Conservation (phyloP, 2,797 vertebrate species). For the Cottoperca gobio region DNA sequence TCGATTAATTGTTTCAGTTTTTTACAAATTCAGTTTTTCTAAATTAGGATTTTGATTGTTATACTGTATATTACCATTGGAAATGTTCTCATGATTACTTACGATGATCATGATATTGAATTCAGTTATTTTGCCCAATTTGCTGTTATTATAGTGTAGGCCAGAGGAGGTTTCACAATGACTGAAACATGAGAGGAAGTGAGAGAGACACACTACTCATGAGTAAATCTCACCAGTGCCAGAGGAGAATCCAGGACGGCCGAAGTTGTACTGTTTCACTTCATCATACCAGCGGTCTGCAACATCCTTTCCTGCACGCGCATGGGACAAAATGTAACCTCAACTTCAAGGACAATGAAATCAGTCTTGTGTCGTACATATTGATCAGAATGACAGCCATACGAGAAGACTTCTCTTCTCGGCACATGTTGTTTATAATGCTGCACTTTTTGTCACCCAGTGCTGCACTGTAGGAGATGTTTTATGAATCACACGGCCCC, state of each 20-base stretch:
- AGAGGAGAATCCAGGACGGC: conserved; percentile 94
- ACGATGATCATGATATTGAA: not conserved
- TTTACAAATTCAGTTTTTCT: not conserved
- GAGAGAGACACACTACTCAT: not conserved
- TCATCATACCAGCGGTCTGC: conserved; percentile 97
- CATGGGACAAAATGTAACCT: conserved; percentile 19
- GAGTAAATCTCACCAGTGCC: conserved; percentile 89
- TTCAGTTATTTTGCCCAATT: not conserved
- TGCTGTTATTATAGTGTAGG: not conserved
- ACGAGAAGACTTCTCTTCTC: not conserved
- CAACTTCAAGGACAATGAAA: conserved; percentile 22
- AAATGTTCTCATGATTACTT: not conserved
- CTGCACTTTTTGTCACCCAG: conserved; percentile 43
- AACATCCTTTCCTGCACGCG: conserved; percentile 92
- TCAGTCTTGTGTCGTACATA: not conserved
- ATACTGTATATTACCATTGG: not conserved
- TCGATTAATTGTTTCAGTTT: not conserved
- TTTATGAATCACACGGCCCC: conserved; percentile 57
- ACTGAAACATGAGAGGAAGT: conserved; percentile 1
- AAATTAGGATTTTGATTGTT: not conserved
- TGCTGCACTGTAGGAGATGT: conserved; percentile 30
- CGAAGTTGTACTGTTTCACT: conserved; percentile 97
- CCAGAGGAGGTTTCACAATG: not conserved
- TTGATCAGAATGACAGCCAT: conserved; percentile 23
- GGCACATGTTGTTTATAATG: conserved; percentile 30